phyloP scores from a whole-genome alignment of 2,113 vertebrate species.

The Lampris incognitus region DNA sequence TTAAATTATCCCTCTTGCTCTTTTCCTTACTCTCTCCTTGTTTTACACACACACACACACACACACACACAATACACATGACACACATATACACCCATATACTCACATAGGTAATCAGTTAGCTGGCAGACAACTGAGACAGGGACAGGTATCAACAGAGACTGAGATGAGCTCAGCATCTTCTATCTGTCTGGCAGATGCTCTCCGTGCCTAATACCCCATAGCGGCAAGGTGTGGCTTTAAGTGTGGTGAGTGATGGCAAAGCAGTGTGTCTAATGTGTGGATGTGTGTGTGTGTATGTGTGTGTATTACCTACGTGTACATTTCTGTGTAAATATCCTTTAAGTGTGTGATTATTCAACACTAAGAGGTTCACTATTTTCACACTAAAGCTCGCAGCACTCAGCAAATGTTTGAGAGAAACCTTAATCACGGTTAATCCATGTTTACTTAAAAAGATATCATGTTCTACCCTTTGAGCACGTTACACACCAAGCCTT shows the following conservation, averaged over 20 bases:
- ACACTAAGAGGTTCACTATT: neutral
- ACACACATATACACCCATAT: neutral
- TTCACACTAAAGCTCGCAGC: neutral
- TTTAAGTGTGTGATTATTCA: conserved; percentile 12
- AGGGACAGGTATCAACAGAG: conserved; percentile 41
- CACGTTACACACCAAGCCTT: too few relatives aligned
- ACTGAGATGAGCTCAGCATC: conserved; percentile 2
- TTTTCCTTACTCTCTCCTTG: neutral
- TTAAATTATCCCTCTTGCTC: conserved; percentile 8
- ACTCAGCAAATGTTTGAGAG: conserved; percentile 47
- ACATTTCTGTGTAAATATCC: neutral
- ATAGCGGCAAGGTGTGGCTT: conserved; percentile 1
- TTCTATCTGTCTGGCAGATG: conserved; percentile 2
- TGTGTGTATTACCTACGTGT: neutral
- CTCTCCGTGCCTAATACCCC: too few relatives aligned
- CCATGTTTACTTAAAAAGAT: conserved; percentile 26
- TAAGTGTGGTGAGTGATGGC: neutral
- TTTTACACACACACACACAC: conserved; percentile 3
- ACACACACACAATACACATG: neutral
- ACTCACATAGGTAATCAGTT: neutral
- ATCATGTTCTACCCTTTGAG: too few relatives aligned
- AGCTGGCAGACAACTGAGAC: conserved; percentile 14
- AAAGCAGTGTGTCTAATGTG: neutral
- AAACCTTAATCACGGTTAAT: conserved; percentile 40
- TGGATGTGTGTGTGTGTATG: conserved; percentile 7